Evolutionary conservation across 2,113 vertebrate species (phyloP), one percentile per base, ranked within the genome.

Genomic region (Brevimyrus niger): DNA sequence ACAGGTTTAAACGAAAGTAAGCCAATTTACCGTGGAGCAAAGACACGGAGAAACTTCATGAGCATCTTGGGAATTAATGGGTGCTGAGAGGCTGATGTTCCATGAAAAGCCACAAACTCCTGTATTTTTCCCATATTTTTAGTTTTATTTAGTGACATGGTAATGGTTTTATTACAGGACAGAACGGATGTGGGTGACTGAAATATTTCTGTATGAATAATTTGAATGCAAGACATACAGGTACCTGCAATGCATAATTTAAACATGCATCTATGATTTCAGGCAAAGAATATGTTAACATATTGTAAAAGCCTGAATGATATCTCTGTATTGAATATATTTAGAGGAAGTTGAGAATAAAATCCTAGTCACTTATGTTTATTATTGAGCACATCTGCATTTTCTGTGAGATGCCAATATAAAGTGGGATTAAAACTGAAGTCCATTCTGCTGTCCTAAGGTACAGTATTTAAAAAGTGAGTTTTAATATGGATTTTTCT

Each of bases 1-100:
- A 51, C 90, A 93, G 93, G 51, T 93, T 91, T 89, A 93, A 85
- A 69, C 90, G 93, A 50, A 93, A 91, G 89, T 93, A 84, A 91
- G 1, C 11, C 31, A 3, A 35, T 69, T 87, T 11, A 11, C 35
- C 42, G 47, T 10, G 4, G 76, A 23, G 27, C 19, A 35, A 80
- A 48, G 87, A 65, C 6, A 35, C 50, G 17, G 50, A 23, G 44
- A 65, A 65, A 87, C 53, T 15, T 65, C 35, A 31, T 17, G 19
- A 21, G n/a, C 69, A 15, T 31, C 38, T 19, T 46, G 42, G 44
- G 47, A 86, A 27, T 53, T n/a, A 50, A 38, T 80, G 86, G 47
- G 46, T n/a, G 13, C 2, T 87, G 55, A 8, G 17, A 84, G 50
- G 44, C 23, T 50, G 44, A 3, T 0, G 47, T 27, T 50, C 83